These are phyloP conservation scores for Ictalurus furcatus DNA, from an alignment of 2,113 vertebrate genomes.

Conservation along the genomic window DNA sequence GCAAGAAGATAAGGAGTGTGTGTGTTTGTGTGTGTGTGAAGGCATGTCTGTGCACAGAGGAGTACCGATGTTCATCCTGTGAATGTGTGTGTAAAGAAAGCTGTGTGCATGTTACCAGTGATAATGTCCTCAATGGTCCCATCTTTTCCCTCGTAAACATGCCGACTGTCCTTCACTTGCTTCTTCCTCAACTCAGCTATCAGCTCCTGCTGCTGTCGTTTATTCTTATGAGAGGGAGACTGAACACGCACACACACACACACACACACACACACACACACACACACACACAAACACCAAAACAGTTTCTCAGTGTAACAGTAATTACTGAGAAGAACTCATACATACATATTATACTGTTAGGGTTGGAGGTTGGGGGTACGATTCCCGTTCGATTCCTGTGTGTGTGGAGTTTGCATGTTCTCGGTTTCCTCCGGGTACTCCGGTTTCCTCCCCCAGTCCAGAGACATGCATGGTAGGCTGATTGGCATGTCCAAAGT, in stretches of 20 bases:
- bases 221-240: constrained; percentile 81
- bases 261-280: constrained; percentile 17
- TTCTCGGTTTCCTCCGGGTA: too few relatives aligned
- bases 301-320: neutral
- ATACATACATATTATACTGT: too few relatives aligned
- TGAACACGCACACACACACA: constrained; percentile 50
- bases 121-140: constrained; percentile 97
- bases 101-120: constrained; percentile 77
- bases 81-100: neutral
- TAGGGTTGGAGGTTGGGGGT: too few relatives aligned
- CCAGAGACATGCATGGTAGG: too few relatives aligned
- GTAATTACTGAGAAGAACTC: neutral
- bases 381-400: too few relatives aligned
- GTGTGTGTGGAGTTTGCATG: too few relatives aligned
- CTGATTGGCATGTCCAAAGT: too few relatives aligned
- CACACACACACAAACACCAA: constrained; percentile 15
- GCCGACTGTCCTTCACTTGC: constrained; percentile 94
- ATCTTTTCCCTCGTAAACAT: constrained; percentile 95
- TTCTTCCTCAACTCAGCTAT: constrained; percentile 88
- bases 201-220: constrained; percentile 91
- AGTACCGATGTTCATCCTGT: neutral
- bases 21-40: neutral
- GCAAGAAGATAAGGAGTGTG: constrained; percentile 6
- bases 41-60: constrained; percentile 14
- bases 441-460: too few relatives aligned